Evolutionary conservation across 2,888 invertebrate species (phyloP), one percentile per base, ranked within the genome.

Genomic region (Oegoconia quadripuncta): DNA sequence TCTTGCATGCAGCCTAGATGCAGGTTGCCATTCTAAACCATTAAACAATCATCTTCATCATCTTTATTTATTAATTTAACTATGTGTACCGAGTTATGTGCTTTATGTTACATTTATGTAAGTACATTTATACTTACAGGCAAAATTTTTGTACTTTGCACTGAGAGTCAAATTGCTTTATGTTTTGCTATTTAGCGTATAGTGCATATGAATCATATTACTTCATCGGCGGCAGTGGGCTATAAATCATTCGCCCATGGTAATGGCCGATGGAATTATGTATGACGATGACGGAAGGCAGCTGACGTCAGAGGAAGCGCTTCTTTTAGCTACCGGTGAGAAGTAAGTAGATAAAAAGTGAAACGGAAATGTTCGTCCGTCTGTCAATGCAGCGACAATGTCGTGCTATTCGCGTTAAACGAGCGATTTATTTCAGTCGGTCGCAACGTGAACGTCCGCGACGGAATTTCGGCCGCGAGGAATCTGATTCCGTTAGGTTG

Each of bases 351-450:
- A 72, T 71, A 79, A 75, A 80, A 75, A 78, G 75, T 79, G 71
- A 74, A 82, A 71, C 82, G 84, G 82, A 84, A 81, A 78, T 73
- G 74, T 71, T 69, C 65, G 72, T 79, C 71, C 64, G 79, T 75
- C 75, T 79, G 80, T 81, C 81, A 77, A 77, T 81, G 80, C 70
- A 74, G 68, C 74, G 78, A 83, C 83, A 83, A 78, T 83, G 79
- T 75, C 67, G 74, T 73, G 80, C 83, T 84, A 82, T 86, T 84
- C 84, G 79, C 75, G 84, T 83, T 80, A 81, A 80, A 84, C 74
- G 77, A 75, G 77, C 82, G 79, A 81, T 82, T 84, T 84, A 86
- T 86, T 86, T 86, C 81, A 86, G 84, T 82, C 82, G 71, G 76
- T 74, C 70, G 81, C 61, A 71, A 72, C 83, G 84, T 86, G 86